Conservation (phyloP, 2,888 invertebrate genomes). For the Eudemis profundana region DNA sequence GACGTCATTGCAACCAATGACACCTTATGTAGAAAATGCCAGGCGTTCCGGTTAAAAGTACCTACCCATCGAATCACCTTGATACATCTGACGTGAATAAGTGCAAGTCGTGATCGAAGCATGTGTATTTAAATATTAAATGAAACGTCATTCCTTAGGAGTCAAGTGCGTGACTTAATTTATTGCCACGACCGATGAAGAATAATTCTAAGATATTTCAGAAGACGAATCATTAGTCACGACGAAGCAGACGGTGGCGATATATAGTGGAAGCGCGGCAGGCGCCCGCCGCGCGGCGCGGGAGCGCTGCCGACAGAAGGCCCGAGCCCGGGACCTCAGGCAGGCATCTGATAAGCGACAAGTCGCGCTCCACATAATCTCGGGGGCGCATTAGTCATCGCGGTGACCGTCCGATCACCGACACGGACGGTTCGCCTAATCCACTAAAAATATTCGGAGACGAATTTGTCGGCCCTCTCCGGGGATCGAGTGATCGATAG, state of each 20-base stretch:
- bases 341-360: slow-evolving; percentile 80
- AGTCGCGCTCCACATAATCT: slow-evolving; percentile 81
- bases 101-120: slow-evolving; percentile 66
- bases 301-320: slow-evolving; percentile 48
- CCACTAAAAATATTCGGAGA: slow-evolving; percentile 84
- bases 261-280: slow-evolving; percentile 52
- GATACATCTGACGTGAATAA: slow-evolving; percentile 52
- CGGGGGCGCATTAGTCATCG: slow-evolving; percentile 74
- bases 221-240: slow-evolving; percentile 74
- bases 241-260: slow-evolving; percentile 54
- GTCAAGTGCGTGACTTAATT: slow-evolving; percentile 77
- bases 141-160: slow-evolving; percentile 67
- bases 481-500: slow-evolving; percentile 81
- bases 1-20: slow-evolving; percentile 51
- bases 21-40: slow-evolving; percentile 33
- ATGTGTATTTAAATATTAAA: slow-evolving; percentile 71
- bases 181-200: slow-evolving; percentile 74
- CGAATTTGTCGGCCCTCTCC: slow-evolving; percentile 80
- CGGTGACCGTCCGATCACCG: slow-evolving; percentile 59
- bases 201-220: slow-evolving; percentile 74
- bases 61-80: slow-evolving; percentile 43
- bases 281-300: slow-evolving; percentile 50
- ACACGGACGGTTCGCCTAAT: slow-evolving; percentile 77
- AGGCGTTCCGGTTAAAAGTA: slow-evolving; percentile 39
- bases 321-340: slow-evolving; percentile 52